phyloP scores from a whole-genome alignment of 1,140 invertebrate genomes.

The Cydia strobilella region DNA sequence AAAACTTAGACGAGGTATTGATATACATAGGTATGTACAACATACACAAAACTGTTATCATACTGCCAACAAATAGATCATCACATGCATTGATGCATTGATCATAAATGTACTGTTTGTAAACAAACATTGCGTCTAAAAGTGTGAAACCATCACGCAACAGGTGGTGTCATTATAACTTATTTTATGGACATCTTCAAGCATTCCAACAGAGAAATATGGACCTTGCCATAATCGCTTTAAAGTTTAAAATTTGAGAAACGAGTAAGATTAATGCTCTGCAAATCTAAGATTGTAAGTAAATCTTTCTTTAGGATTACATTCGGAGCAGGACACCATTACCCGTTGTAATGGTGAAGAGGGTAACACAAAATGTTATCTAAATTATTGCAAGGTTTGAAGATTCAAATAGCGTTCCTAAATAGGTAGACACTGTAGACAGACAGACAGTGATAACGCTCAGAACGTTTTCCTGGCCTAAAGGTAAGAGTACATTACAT shows the following conservation, averaged over 20 bases:
- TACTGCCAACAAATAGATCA: too few species aligned
- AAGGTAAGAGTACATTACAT: too few species aligned
- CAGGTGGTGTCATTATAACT: conserved; percentile 63
- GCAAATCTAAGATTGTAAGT: neutral
- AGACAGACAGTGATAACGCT: too few species aligned
- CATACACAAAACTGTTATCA: too few species aligned
- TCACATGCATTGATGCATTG: too few species aligned
- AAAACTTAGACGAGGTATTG: too few species aligned
- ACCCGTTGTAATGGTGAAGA: neutral
- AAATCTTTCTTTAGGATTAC: neutral
- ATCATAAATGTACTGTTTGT: neutral
- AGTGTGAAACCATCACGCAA: conserved; percentile 42
- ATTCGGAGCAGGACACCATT: neutral
- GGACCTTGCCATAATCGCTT: neutral
- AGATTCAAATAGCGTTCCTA: too few species aligned
- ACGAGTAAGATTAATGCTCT: neutral
- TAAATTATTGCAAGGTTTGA: neutral
- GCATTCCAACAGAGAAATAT: conserved; percentile 30
- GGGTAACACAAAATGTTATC: neutral
- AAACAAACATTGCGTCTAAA: neutral
- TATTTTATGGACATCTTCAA: conserved; percentile 52
- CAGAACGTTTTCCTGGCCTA: too few species aligned
- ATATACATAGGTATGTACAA: too few species aligned
- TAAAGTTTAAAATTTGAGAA: neutral
- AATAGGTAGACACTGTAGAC: too few species aligned